These are phyloP conservation scores for Dipodomys stephensi DNA, from an alignment of 2,113 vertebrate species.

Conservation along the genomic window DNA sequence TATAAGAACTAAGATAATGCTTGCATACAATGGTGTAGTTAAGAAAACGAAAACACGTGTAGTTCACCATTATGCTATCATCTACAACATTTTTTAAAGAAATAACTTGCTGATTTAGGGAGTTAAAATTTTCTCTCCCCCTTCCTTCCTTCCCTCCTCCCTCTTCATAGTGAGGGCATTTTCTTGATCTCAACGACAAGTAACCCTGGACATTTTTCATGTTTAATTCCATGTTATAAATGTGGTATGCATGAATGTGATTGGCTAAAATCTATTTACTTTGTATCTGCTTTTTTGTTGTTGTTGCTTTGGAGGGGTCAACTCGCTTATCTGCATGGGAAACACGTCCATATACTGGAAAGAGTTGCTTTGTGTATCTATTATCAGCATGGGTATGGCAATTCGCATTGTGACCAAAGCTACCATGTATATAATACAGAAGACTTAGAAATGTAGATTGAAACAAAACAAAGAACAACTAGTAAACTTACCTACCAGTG, in stretches of 20 bases:
- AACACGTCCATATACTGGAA: conserved; percentile 24
- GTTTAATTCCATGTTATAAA: conserved; percentile 69
- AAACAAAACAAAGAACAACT: not conserved
- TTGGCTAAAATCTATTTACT: conserved; percentile 74
- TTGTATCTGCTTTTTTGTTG: conserved; percentile 42
- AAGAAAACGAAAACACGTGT: fast-evolving
- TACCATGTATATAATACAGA: not conserved
- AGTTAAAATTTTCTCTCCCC: conserved; percentile 32
- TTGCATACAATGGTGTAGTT: not conserved
- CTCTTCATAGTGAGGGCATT: not conserved
- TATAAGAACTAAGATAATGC: conserved; percentile 19
- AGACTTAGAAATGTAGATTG: not conserved
- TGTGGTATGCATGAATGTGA: not conserved
- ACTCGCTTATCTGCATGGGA: conserved; percentile 60
- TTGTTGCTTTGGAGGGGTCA: not conserved
- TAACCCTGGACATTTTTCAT: conserved; percentile 11
- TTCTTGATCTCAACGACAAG: not conserved
- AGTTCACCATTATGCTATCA: conserved; percentile 50
- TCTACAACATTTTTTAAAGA: conserved; percentile 60
- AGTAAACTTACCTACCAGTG: not conserved
- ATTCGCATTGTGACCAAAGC: conserved; percentile 17
- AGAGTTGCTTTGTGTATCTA: not conserved
- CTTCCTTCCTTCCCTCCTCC: no score
- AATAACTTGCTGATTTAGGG: conserved; percentile 71
- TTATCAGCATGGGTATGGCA: conserved; percentile 36